phyloP scores from a whole-genome alignment of 2,113 vertebrate species.

The Hyla sarda region DNA sequence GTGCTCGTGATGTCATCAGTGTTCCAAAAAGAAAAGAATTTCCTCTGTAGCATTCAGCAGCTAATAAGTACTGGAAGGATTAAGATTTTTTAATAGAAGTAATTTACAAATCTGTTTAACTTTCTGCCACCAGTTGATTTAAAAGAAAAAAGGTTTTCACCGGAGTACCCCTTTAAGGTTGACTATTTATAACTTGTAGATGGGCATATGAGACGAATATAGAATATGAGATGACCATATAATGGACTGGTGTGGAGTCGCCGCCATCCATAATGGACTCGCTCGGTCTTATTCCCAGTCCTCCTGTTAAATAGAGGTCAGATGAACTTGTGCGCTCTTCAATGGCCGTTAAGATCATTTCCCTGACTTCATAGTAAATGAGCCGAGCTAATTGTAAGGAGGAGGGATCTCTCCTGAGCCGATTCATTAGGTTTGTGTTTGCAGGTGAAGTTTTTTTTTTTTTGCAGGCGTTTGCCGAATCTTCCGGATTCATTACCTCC shows the following conservation, averaged over 20 bases:
- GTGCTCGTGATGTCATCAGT: too few species aligned
- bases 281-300: neutral
- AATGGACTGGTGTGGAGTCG: neutral
- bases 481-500: neutral
- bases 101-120: too few species aligned
- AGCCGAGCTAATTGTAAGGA: neutral
- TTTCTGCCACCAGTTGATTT: too few species aligned
- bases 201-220: too few species aligned
- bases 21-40: too few species aligned
- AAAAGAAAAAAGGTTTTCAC: too few species aligned
- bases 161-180: neutral
- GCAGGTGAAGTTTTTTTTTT: neutral
- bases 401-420: neutral
- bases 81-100: too few species aligned
- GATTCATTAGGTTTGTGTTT: conserved; percentile 17
- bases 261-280: neutral
- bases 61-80: too few species aligned
- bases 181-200: neutral
- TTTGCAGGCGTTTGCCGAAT: neutral
- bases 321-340: neutral
- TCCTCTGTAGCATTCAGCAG: too few species aligned
- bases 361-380: conserved; percentile 23
- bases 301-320: conserved; percentile 23
- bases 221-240: neutral
- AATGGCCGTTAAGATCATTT: conserved; percentile 14